These are phyloP conservation scores for Labrus mixtus DNA, from an alignment of 2,113 vertebrate genomes.

Conservation along the genomic window DNA sequence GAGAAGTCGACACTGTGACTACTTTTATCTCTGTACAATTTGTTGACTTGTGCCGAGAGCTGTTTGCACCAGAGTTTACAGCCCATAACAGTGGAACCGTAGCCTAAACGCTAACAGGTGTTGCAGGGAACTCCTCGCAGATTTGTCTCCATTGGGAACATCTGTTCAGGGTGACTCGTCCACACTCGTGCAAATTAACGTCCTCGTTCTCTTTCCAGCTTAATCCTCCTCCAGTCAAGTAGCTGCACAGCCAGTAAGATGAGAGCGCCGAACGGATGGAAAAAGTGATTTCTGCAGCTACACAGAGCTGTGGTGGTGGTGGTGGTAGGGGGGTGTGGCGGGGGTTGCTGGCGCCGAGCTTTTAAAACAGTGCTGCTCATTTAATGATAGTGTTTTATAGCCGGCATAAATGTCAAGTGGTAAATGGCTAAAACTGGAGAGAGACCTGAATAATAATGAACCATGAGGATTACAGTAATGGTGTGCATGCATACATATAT, in stretches of 20 bases:
- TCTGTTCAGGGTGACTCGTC: constrained; percentile 40
- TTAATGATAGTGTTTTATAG: constrained; percentile 69
- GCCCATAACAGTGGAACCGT: background rate
- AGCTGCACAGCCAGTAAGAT: constrained; percentile 22
- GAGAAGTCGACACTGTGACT: background rate
- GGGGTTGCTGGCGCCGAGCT: constrained; percentile 34
- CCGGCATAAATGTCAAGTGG: constrained; percentile 61
- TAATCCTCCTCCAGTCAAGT: constrained; percentile 30
- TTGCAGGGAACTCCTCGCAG: constrained; percentile 10
- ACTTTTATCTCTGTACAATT: constrained; percentile 5
- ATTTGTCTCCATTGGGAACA: constrained; percentile 39
- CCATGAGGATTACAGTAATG: constrained; percentile 16
- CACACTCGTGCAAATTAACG: constrained; percentile 25
- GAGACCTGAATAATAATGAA: constrained; percentile 56
- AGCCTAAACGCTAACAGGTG: constrained; percentile 14
- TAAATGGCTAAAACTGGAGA: constrained; percentile 56
- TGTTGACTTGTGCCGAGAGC: constrained; percentile 11
- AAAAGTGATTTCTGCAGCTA: constrained; percentile 58
- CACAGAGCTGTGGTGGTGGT: constrained; percentile 10
- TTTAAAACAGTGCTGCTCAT: constrained; percentile 50
- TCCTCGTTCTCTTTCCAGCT: constrained; percentile 21
- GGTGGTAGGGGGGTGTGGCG: background rate
- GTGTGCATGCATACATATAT: constrained; percentile 13
- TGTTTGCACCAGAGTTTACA: background rate
- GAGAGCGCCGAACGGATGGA: constrained; percentile 44